Conservation (phyloP, 2,888 invertebrate species). For the Gerosis bhagava region DNA sequence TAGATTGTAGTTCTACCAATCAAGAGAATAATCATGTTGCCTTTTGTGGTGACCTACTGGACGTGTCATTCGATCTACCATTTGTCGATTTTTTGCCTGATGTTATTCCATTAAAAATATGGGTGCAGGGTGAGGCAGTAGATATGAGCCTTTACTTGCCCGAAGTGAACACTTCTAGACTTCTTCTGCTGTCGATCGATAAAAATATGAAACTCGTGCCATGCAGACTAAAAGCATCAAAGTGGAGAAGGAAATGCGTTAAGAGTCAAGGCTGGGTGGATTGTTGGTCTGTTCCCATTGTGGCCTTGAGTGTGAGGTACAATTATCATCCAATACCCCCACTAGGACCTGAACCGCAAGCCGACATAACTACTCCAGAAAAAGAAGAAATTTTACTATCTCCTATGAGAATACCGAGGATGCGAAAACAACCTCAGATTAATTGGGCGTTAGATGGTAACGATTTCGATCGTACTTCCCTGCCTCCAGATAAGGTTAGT, state of each 20-base stretch:
- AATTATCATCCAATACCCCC: conserved; percentile 96
- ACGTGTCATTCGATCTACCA: conserved; percentile 96
- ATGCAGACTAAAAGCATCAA: conserved; percentile 77
- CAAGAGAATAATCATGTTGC: conserved; percentile 97
- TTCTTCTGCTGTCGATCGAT: conserved; percentile 91
- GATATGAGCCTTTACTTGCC: conserved; percentile 95
- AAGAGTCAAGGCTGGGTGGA: conserved; percentile 94
- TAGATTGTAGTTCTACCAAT: conserved; percentile 97
- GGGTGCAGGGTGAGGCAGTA: conserved; percentile 97
- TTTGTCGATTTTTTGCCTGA: conserved; percentile 97
- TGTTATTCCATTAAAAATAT: conserved; percentile 93
- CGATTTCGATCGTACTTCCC: conserved; percentile 93
- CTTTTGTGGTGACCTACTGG: conserved; percentile 96
- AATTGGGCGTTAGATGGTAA: conserved; percentile 86
- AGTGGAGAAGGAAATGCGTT: conserved; percentile 92
- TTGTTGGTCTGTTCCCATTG: conserved; percentile 97
- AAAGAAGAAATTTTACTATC: conserved; percentile 96
- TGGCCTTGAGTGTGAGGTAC: conserved; percentile 95
- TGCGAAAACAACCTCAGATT: conserved; percentile 87
- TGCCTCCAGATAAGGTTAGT: conserved; percentile 94
- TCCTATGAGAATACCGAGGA: conserved; percentile 94
- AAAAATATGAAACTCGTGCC: conserved; percentile 94
- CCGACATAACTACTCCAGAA: conserved; percentile 96
- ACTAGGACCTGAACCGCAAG: conserved; percentile 93
- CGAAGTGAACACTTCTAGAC: conserved; percentile 94